Evolutionary conservation across 2,797 vertebrate species (phyloP), one percentile per base, ranked within the genome.

Genomic region (Urophycis tenuis): DNA sequence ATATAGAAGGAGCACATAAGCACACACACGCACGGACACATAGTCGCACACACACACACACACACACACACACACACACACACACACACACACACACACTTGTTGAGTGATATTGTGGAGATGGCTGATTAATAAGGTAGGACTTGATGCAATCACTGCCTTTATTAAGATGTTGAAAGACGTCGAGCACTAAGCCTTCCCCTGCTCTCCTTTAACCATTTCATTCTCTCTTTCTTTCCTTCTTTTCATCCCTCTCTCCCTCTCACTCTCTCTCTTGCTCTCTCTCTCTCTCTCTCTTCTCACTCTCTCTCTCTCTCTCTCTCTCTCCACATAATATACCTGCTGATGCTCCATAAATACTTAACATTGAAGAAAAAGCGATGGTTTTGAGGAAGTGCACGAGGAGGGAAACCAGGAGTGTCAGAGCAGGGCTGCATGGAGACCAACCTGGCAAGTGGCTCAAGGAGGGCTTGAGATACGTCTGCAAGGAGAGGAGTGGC

Each of bases 81-180:
- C 39, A 71, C 3, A 34, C 36, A 39, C 36, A 39, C 36, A 12
- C 25, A 39, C 17, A 69, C 53, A 67, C 84, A 81, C 77, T 79
- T 85, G 88, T 82, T 88, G 89, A 89, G 82, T 88, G 90, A 91
- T 83, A 81, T 70, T 74, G 81, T 60, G 73, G 83, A 79, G 79
- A 82, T 74, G 81, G 89, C 85, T 88, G 88, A 91, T 91, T 92
- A 92, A 92, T 90, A 91, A 87, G 87, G 84, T 77, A 84, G 83
- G 89, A 91, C 85, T 82, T 80, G 90, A 92, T 92, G 89, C 87
- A 91, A 92, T 92, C 92, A 91, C 85, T 85, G 81, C 87, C 88
- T 91, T 92, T 93, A 93, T 94, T 92, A 93, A 93, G 90, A 91
- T 71, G 93, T 88, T 93, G 93, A 93, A 92, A 93, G 91, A 90